A percentile compares a stretch with the other conserved stretches of the same genome.
Conservation (phyloP, 2,888 invertebrate genomes). For the Meiosimyza decipiens region DNA sequence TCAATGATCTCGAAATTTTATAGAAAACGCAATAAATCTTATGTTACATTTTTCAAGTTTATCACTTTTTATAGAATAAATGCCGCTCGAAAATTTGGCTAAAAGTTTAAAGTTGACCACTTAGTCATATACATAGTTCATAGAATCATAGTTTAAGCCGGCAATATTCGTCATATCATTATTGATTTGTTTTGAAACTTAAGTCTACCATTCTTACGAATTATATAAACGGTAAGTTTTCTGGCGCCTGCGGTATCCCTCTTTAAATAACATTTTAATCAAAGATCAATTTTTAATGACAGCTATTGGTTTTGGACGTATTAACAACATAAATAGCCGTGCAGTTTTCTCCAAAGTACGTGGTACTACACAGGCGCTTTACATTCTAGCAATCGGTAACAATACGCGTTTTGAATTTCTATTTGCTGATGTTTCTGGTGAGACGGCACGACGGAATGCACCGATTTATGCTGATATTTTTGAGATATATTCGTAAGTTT, state of each 20-base stretch:
- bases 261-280: too few relatives aligned
- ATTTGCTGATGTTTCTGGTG: constrained; percentile 86
- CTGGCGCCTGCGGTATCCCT: background rate
- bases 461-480: constrained; percentile 88
- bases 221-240: background rate
- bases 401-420: constrained; percentile 94
- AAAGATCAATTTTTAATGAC: constrained; percentile 34
- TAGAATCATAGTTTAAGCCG: too few relatives aligned
- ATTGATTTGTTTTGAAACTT: background rate
- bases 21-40: too few relatives aligned
- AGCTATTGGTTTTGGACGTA: constrained; percentile 92
- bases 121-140: too few relatives aligned
- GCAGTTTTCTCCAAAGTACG: constrained; percentile 87
- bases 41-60: too few relatives aligned
- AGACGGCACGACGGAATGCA: constrained; percentile 75
- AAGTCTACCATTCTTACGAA: background rate
- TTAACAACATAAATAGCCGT: constrained; percentile 83
- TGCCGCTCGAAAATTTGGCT: too few relatives aligned
- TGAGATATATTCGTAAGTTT: constrained; percentile 87
- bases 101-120: too few relatives aligned
- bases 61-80: too few relatives aligned
- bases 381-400: constrained; percentile 84
- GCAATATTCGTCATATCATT: background rate
- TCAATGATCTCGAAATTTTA: too few relatives aligned
- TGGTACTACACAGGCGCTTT: constrained; percentile 88